A percentile compares a stretch with the other conserved stretches of the same genome.
Conservation (phyloP, 2,888 invertebrate species). For the Epinotia bilunana region DNA sequence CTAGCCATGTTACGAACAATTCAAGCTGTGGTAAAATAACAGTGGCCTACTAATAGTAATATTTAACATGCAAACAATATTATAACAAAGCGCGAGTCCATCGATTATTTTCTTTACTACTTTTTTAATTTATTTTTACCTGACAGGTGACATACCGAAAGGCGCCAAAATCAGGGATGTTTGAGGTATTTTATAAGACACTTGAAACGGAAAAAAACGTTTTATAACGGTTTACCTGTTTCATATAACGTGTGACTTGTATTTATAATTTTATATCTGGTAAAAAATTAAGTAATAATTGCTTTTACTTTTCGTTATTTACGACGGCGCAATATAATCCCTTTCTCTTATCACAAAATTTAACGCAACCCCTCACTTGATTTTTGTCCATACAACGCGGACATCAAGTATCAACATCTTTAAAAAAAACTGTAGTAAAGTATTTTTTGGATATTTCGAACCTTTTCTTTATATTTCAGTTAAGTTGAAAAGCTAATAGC, state of each 20-base stretch:
- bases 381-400: conserved; percentile 1
- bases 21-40: neutral
- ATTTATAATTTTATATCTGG: too few relatives aligned
- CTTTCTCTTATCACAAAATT: neutral
- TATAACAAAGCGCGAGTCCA: neutral
- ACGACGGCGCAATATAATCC: neutral
- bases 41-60: neutral
- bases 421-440: conserved; percentile 3
- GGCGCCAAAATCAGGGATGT: conserved; percentile 23
- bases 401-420: conserved; percentile 13
- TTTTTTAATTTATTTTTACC: neutral
- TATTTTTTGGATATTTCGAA: conserved; percentile 10
- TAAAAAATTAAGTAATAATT: neutral
- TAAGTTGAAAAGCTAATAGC: conserved; percentile 9
- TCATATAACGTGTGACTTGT: neutral
- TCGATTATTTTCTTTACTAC: too few relatives aligned
- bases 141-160: neutral
- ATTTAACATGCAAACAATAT: conserved; percentile 13
- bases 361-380: neutral
- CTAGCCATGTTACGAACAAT: conserved; percentile 55
- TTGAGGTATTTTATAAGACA: conserved; percentile 4
- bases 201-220: neutral
- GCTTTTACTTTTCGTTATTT: neutral
- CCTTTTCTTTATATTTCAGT: conserved; percentile 19
- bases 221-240: neutral